Base-by-base conservation (phyloP, 1,140 invertebrate species). In the Eupristina koningsbergeri region DNA sequence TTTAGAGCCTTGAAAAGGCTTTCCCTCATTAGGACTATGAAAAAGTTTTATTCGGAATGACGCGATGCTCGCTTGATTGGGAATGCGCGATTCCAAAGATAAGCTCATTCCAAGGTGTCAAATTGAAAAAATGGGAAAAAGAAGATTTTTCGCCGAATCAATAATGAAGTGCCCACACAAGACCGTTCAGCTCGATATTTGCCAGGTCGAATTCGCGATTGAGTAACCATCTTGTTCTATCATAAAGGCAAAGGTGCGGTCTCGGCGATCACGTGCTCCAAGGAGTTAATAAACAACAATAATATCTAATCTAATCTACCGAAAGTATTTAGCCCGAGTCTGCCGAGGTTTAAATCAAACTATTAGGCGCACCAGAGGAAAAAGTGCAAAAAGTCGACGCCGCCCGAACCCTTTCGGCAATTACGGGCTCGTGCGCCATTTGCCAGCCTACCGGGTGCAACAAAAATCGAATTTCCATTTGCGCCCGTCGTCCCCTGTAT, bases 401-500 rank as follows among this genome's bases (percentile, higher is more conserved):
- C 0, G 0, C 26, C 45, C 22, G 26, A 26, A 36, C 61, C 53
- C 58, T 75, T 82, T 82, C 58, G 80, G 73, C 58, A 63, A 76
- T 64, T 50, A 34, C 3, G 6, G 26, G 47, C 47, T 45, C 41
- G 63, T 29, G 63, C 22, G 3, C 34, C 63, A 41, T 80, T 73
- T 8, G 31, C 67, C 9, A 61, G n/a, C 5, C 45, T 22, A 64
- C 7, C 26, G 2, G 0, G 5, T n/a, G 34, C 58, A 26, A 41
- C 19, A 77, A 77, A 77, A 83, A 77, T 77, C 19, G 34, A 50
- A 58, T 77, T 83, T 34, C 58, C 58, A 63, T 31, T 67, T 50
- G 45, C 74, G 34, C 50, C 31, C 58, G 7, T 19, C 31, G 53
- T 64, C n/a, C 6, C 36, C 13, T 22, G 17, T 17, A 31, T 19